phyloP scores from a whole-genome alignment of 2,888 invertebrate genomes.

The Pyrochroa serraticornis region DNA sequence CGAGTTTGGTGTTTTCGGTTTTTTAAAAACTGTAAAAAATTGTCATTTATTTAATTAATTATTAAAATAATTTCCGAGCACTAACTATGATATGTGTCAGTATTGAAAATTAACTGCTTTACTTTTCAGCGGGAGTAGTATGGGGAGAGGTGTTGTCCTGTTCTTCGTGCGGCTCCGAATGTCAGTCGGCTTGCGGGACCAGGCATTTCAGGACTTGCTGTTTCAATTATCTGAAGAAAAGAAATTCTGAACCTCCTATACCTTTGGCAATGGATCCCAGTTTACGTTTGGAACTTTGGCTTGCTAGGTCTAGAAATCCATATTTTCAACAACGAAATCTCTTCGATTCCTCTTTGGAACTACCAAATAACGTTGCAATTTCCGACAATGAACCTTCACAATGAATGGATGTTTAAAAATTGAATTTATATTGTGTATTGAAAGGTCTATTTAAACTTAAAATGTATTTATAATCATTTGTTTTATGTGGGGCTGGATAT shows the following conservation, averaged over 20 bases:
- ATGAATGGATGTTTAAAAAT: constrained; percentile 4
- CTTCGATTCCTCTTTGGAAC: constrained; percentile 25
- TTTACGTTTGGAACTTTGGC: constrained; percentile 52
- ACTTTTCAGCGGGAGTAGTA: constrained; percentile 55
- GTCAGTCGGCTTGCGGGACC: constrained; percentile 71
- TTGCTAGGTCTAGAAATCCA: constrained; percentile 50
- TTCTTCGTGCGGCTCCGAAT: constrained; percentile 73
- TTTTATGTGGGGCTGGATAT: constrained; percentile 20
- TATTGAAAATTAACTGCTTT: constrained; percentile 3
- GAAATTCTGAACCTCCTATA: constrained; percentile 48
- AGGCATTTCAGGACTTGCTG: constrained; percentile 74
- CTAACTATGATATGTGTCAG: neutral
- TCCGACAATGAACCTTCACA: constrained; percentile 5
- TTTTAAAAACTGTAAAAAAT: too few relatives aligned
- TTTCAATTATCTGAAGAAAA: constrained; percentile 72
- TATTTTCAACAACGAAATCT: constrained; percentile 40
- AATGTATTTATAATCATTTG: neutral
- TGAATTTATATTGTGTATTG: neutral
- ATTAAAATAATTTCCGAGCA: too few relatives aligned
- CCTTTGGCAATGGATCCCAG: constrained; percentile 51
- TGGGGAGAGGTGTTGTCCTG: constrained; percentile 68
- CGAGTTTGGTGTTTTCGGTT: too few relatives aligned
- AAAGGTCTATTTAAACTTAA: neutral
- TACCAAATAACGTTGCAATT: constrained; percentile 9
- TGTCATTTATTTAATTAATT: too few relatives aligned